Evolutionary conservation across 2,797 vertebrate genomes (phyloP).

Genomic region (Cossypha caffra): DNA sequence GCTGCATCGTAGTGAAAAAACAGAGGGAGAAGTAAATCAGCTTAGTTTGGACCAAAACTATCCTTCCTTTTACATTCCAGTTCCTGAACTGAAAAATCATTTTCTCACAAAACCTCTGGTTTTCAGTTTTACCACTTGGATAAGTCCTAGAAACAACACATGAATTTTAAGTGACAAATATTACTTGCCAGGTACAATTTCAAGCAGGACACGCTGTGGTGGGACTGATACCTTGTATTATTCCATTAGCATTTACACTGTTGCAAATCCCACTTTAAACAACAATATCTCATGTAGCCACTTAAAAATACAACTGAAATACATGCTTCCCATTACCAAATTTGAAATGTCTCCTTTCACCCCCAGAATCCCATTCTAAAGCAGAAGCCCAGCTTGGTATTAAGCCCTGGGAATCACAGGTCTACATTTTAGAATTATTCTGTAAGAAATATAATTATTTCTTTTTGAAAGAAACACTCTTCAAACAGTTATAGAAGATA

Average conservation of each 20-base stretch:
- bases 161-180: conserved; percentile 7
- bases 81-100: not conserved
- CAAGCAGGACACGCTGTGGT: accelerated
- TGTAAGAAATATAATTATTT: not conserved
- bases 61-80: not conserved
- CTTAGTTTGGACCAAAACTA: not conserved
- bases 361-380: not conserved
- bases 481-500: not conserved
- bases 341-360: not conserved
- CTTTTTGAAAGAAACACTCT: not conserved
- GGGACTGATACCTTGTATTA: not conserved
- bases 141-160: not conserved
- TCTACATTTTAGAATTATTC: not conserved
- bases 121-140: not conserved
- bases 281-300: not conserved
- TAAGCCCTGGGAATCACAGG: not conserved
- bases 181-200: not conserved
- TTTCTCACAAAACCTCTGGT: not conserved
- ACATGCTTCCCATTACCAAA: not conserved
- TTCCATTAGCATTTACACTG: not conserved
- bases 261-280: not conserved
- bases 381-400: not conserved
- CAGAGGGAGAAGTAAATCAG: not conserved
- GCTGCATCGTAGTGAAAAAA: not conserved
- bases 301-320: not conserved